These are phyloP conservation scores for Polietes domitor DNA, from an alignment of 2,888 invertebrate genomes.

Conservation along the genomic window DNA sequence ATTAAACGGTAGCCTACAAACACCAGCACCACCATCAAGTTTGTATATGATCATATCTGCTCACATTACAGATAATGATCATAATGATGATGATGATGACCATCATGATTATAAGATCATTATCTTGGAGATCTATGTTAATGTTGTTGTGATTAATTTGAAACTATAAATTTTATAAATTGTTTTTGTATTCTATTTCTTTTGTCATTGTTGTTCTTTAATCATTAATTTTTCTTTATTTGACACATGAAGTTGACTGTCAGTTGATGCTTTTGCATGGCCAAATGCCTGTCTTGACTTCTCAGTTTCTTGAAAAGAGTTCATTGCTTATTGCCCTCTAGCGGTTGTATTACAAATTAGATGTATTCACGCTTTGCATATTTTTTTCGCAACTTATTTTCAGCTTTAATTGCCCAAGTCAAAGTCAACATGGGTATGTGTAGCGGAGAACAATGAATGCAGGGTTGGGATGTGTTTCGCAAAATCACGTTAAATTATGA, in stretches of 20 bases:
- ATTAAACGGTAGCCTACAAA: conserved; percentile 23
- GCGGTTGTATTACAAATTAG: conserved; percentile 21
- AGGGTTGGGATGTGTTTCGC: too few relatives aligned
- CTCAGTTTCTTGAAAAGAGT: background rate
- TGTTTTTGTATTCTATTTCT: background rate
- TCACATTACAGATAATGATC: background rate
- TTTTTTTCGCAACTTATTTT: too few relatives aligned
- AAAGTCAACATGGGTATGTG: too few relatives aligned
- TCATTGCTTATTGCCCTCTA: conserved; percentile 29
- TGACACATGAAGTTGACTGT: background rate
- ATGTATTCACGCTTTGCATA: conserved; percentile 46
- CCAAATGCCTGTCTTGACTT: background rate
- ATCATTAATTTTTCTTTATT: background rate
- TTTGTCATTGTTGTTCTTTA: background rate
- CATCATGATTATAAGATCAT: conserved; percentile 6
- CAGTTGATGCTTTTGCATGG: background rate
- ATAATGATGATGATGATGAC: background rate
- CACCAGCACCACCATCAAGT: too few relatives aligned
- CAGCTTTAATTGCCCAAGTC: too few relatives aligned
- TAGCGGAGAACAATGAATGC: too few relatives aligned
- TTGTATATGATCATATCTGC: background rate
- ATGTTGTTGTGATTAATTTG: conserved; percentile 9
- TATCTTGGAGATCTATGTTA: conserved; percentile 21
- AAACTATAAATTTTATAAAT: background rate
- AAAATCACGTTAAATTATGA: too few relatives aligned